Conservation (phyloP, 2,113 vertebrate genomes). For the Notarius lentiginosus region DNA sequence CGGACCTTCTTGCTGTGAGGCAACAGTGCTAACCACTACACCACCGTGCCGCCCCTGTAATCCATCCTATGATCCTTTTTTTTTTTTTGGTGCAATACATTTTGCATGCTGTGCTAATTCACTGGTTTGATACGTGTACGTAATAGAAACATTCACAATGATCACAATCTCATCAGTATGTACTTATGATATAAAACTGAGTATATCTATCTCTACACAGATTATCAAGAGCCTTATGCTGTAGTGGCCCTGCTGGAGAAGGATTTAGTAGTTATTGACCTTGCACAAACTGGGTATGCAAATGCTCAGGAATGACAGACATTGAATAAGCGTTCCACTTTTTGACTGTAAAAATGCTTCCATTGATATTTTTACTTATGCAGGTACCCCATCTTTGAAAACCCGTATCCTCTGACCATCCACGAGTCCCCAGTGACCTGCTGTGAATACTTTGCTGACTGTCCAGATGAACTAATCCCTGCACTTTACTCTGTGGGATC, state of each 20-base stretch:
- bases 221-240: conserved; percentile 97
- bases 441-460: conserved; percentile 97
- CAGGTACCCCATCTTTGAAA: conserved; percentile 78
- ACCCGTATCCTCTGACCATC: conserved; percentile 72
- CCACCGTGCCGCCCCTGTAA: conserved; percentile 62
- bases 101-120: neutral
- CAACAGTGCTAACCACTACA: too few species aligned
- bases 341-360: neutral
- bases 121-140: too few species aligned
- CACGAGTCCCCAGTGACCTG: conserved; percentile 84
- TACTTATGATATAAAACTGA: neutral
- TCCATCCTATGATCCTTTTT: conserved; percentile 41
- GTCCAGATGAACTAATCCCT: conserved; percentile 92
- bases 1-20: too few species aligned
- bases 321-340: neutral
- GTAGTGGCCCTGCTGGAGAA: conserved; percentile 96
- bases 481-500: conserved; percentile 94
- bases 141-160: neutral
- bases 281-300: conserved; percentile 94
- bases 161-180: neutral
- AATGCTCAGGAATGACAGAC: neutral
- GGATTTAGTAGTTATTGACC: conserved; percentile 96
- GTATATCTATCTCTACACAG: conserved; percentile 62
- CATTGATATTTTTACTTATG: neutral
- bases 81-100: neutral